Percentiles rank a stretch among this genome's conserved stretches.
Evolutionary conservation across 2,888 invertebrate species (phyloP).

Genomic region (Apocheima hispidaria): DNA sequence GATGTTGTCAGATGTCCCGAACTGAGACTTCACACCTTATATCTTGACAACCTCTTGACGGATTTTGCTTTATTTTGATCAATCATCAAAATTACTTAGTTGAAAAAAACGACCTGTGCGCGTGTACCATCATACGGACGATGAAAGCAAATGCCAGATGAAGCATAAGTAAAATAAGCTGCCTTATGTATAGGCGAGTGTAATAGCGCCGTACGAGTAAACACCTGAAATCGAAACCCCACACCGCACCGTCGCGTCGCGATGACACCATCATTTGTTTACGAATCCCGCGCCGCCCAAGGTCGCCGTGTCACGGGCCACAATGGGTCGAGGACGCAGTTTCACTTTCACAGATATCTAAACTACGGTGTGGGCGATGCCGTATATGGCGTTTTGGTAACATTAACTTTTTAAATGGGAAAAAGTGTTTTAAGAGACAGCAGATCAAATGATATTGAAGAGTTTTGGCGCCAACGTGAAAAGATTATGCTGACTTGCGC

Average conservation of each 20-base stretch:
- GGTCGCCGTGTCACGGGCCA: slow-evolving; percentile 72
- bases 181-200: neutral
- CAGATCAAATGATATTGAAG: no score
- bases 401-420: neutral
- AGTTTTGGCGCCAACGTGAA: no score
- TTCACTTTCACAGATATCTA: slow-evolving; percentile 74
- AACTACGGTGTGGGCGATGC: slow-evolving; percentile 34
- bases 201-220: slow-evolving; percentile 9
- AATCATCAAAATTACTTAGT: no score
- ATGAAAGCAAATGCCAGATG: no score
- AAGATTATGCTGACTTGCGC: no score
- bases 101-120: no score
- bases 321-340: slow-evolving; percentile 69
- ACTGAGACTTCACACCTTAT: no score
- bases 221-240: slow-evolving; percentile 42
- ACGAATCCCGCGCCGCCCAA: slow-evolving; percentile 64
- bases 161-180: neutral
- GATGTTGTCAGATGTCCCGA: no score
- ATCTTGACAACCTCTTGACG: no score
- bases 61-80: no score
- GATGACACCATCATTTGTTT: slow-evolving; percentile 64
- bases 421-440: neutral
- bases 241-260: slow-evolving; percentile 12
- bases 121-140: no score
- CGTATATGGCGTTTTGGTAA: slow-evolving; percentile 21